Evolutionary conservation across 2,113 vertebrate species (phyloP).

Genomic region (Spermophilus dauricus): DNA sequence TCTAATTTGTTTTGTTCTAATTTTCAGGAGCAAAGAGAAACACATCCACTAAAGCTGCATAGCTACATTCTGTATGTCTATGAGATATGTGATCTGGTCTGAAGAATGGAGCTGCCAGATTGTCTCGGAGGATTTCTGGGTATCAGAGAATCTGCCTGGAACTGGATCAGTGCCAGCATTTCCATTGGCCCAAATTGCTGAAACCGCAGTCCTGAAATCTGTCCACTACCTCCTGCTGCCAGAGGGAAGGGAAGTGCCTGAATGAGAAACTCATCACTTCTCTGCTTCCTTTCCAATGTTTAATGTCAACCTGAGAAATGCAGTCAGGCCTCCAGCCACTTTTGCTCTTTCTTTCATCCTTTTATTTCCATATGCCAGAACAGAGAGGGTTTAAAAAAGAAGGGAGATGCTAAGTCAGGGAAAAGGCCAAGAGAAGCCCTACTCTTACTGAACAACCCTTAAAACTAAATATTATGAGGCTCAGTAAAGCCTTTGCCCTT

Average conservation of each 20-base stretch:
- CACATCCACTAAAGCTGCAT: background rate
- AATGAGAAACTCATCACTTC: background rate
- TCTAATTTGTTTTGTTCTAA: background rate
- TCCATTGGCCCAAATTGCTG: background rate
- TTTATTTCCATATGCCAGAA: background rate
- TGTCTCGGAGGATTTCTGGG: background rate
- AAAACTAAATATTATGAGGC: background rate
- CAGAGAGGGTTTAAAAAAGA: background rate
- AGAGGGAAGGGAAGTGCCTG: background rate
- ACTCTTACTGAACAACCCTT: background rate
- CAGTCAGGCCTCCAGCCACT: background rate
- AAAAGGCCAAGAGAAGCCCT: background rate
- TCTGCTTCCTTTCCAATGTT: background rate
- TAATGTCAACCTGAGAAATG: background rate
- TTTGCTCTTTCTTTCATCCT: background rate
- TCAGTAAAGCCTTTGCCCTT: background rate
- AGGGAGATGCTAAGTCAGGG: background rate
- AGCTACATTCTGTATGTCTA: background rate
- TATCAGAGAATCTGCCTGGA: background rate
- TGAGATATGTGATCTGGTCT: background rate
- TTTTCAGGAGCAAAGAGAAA: background rate
- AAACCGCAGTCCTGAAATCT: background rate
- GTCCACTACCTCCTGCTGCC: background rate
- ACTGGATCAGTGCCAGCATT: background rate
- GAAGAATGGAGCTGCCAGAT: background rate